Evolutionary conservation across 2,113 vertebrate genomes (phyloP).

Genomic region (Myocastor coypus): DNA sequence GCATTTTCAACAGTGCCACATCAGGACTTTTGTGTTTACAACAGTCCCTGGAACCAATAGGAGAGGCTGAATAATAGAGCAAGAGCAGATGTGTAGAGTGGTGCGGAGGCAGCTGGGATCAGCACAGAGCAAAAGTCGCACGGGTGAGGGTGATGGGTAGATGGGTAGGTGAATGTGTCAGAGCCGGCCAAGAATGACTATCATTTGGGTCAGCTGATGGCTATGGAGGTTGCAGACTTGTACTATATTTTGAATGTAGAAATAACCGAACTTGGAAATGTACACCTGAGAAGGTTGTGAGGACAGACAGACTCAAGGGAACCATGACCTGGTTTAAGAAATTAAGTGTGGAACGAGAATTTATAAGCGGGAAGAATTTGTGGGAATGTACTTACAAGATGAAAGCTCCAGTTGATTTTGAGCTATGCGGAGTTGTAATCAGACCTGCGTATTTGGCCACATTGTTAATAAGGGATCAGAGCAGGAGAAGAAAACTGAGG

Average conservation of each 20-base stretch:
- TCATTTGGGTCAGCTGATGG: background rate
- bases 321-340: background rate
- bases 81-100: background rate
- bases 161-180: background rate
- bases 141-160: background rate
- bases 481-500: background rate
- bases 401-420: background rate
- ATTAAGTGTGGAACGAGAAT: background rate
- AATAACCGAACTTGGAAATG: background rate
- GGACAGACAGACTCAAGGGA: background rate
- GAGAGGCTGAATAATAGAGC: background rate
- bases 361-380: background rate
- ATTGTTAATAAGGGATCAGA: background rate
- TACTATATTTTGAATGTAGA: background rate
- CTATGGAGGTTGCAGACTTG: background rate
- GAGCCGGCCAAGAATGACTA: background rate
- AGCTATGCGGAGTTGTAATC: background rate
- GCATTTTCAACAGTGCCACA: background rate
- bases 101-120: background rate
- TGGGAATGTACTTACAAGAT: background rate
- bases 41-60: background rate
- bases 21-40: background rate
- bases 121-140: too few relatives aligned
- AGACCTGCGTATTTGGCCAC: background rate
- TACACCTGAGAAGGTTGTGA: background rate